Evolutionary conservation across 1,140 invertebrate genomes (phyloP).

Genomic region (Danaus melanippus): DNA sequence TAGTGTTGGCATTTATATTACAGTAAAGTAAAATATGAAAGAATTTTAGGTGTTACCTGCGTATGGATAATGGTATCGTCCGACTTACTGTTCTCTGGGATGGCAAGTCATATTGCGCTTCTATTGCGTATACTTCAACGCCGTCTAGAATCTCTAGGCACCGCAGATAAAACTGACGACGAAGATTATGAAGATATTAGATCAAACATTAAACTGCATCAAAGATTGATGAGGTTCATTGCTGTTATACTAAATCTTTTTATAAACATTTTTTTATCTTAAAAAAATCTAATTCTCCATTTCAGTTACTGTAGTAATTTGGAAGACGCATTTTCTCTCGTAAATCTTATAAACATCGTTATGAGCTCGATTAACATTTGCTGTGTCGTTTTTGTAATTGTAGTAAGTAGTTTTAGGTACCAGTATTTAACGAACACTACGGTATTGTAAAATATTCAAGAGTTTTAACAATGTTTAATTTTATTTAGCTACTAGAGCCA

Average conservation of each 20-base stretch:
- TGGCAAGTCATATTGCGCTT: constrained; percentile 58
- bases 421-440: neutral
- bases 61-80: constrained; percentile 60
- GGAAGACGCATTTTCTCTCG: constrained; percentile 53
- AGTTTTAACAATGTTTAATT: constrained; percentile 7
- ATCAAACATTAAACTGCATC: constrained; percentile 53
- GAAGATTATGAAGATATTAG: constrained; percentile 48
- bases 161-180: constrained; percentile 27
- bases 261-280: neutral
- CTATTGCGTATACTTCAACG: constrained; percentile 47
- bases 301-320: constrained; percentile 57
- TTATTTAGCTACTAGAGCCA: constrained; percentile 57
- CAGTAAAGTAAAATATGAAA: constrained; percentile 2
- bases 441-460: neutral
- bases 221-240: constrained; percentile 47
- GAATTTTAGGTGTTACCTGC: constrained; percentile 48
- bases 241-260: constrained; percentile 9
- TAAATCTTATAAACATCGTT: constrained; percentile 57
- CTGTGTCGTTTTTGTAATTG: constrained; percentile 56
- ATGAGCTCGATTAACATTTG: constrained; percentile 62
- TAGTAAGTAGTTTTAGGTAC: constrained; percentile 35
- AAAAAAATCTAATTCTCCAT: neutral
- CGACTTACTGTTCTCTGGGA: constrained; percentile 55
- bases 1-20: neutral
- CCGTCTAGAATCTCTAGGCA: constrained; percentile 36